Evolutionary conservation across 2,888 invertebrate genomes (phyloP), one percentile per base, ranked within the genome.

Genomic region (Mimachlamys varia): DNA sequence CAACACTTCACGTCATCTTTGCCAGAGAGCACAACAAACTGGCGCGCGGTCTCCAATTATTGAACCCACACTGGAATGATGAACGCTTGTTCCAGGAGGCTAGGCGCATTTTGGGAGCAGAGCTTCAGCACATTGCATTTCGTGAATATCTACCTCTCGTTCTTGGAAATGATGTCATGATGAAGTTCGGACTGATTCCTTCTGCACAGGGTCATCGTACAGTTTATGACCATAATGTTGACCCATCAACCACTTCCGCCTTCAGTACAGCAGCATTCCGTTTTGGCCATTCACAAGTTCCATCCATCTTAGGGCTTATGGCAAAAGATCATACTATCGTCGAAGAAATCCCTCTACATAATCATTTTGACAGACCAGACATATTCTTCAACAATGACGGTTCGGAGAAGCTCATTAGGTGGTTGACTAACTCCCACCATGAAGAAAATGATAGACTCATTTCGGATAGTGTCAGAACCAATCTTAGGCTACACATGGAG

Each of bases 281-380:
- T 55, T 93, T 91, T 89, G 93, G 93, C 2, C 93, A 93, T 89
- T 92, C 93, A 22, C 88, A 90, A 88, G 76, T 93, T 7, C 90
- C 92, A 1, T 89, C 92, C 53, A 87, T 76, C 44, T 88, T 92
- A 1, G 49, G 58, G 19, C 90, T 92, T 27, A 89, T 88, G n/a
- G 88, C 76, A 7, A 37, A 58, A 27, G 87, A 87, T 2, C 53
- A 50, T 17, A 44, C 53, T 0, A 89, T 87, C 27, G 76, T 88
- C 0, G 89, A 91, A 15, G 76, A 89, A 89, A 49, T 90, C 0
- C 90, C 90, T 1, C 88, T 90, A 2, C 88, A 90, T n/a, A 87
- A 76, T 62, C 89, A 92, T 0, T 92, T 90, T 89, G 89, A 91
- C 55, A 88, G 92, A 44, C 92, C 93, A 19, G 87, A 92, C 22